phyloP scores from a whole-genome alignment of 2,113 vertebrate species.

The Sinocyclocheilus grahami region DNA sequence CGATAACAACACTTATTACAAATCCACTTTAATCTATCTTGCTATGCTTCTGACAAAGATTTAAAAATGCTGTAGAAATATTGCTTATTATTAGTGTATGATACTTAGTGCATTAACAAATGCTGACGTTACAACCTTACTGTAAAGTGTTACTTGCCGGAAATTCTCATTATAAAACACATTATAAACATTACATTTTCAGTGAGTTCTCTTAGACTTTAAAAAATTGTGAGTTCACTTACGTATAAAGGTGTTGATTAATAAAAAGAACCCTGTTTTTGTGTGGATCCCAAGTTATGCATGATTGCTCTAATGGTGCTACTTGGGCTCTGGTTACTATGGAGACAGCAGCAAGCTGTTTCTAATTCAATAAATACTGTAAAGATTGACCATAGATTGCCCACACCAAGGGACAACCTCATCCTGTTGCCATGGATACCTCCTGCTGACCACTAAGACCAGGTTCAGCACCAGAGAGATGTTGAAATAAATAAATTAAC shows the following conservation, averaged over 20 bases:
- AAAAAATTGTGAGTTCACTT: not conserved
- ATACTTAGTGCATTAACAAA: too few species aligned
- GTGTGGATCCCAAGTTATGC: not conserved
- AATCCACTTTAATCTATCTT: not conserved
- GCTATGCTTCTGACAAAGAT: not conserved
- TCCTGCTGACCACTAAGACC: not conserved
- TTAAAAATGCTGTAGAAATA: too few species aligned
- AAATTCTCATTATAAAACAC: not conserved
- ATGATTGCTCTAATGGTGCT: constrained; percentile 25
- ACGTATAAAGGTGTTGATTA: not conserved
- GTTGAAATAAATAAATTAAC: not conserved
- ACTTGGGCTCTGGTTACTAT: constrained; percentile 56
- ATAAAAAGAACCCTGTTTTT: not conserved
- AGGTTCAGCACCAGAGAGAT: not conserved
- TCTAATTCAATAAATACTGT: constrained; percentile 61
- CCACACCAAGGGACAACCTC: constrained; percentile 47
- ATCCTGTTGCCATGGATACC: constrained; percentile 66
- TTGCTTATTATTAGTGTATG: too few species aligned
- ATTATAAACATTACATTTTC: not conserved
- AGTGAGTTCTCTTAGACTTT: not conserved
- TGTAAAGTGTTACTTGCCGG: not conserved
- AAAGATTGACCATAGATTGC: constrained; percentile 59
- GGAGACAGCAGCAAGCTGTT: constrained; percentile 57
- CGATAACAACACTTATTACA: not conserved
- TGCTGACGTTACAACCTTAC: not conserved